phyloP scores from a whole-genome alignment of 2,888 invertebrate genomes.

The Fissipunctia ypsillon region DNA sequence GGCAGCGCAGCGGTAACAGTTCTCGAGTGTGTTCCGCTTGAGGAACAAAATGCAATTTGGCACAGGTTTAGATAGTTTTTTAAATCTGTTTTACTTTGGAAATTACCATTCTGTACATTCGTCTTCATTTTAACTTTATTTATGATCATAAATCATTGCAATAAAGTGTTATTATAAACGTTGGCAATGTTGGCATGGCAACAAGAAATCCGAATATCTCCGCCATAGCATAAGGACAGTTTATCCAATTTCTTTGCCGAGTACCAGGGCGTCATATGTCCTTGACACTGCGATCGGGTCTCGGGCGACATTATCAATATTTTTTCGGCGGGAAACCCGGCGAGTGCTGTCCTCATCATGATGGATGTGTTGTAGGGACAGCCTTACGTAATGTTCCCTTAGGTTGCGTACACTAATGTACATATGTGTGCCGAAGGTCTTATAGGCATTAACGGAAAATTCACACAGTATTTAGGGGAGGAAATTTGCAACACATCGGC shows the following conservation, averaged over 20 bases:
- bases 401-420: conserved; percentile 35
- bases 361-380: conserved; percentile 60
- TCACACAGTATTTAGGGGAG: not conserved
- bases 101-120: not conserved
- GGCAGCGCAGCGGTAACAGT: conserved; percentile 17
- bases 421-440: conserved; percentile 16
- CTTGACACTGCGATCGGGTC: conserved; percentile 61
- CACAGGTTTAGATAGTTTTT: conserved; percentile 30
- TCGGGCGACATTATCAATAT: conserved; percentile 63
- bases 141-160: not conserved
- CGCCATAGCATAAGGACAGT: conserved; percentile 30
- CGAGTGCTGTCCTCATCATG: conserved; percentile 57
- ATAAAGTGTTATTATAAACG: not conserved
- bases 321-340: conserved; percentile 56
- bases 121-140: conserved; percentile 22
- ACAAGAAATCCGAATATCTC: conserved; percentile 15
- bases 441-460: not conserved
- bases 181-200: conserved; percentile 1
- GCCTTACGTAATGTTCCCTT: conserved; percentile 40
- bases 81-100: conserved; percentile 33
- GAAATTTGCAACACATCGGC: not conserved
- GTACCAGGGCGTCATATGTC: conserved; percentile 60
- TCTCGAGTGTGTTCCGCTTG: conserved; percentile 48
- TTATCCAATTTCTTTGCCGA: conserved; percentile 54
- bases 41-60: conserved; percentile 54